Percentiles rank a stretch among this genome's conserved stretches.
These are phyloP conservation scores for Calcarius lapponicus DNA, from an alignment of 2,797 vertebrate species.

Conservation along the genomic window DNA sequence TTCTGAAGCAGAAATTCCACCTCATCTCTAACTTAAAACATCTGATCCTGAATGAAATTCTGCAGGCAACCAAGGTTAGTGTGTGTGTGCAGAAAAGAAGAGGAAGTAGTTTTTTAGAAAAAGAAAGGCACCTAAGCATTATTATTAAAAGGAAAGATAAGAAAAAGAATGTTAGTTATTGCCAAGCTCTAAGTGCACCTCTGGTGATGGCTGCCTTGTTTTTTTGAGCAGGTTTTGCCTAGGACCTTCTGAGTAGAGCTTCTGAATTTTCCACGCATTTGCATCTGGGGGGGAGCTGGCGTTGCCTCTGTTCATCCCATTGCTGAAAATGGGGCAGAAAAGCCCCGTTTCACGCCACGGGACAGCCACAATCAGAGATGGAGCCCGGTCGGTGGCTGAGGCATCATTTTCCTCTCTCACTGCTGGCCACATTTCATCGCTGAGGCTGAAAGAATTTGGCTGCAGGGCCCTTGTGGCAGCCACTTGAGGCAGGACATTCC, in stretches of 20 bases:
- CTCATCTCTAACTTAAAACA: not conserved
- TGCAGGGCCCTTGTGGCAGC: not conserved
- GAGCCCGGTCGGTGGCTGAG: not conserved
- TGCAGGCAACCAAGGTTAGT: not conserved
- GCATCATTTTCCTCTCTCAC: not conserved
- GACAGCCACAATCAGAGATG: not conserved
- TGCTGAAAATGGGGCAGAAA: not conserved
- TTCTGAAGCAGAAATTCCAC: slow-evolving; percentile 4
- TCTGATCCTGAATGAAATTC: not conserved
- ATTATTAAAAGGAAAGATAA: not conserved
- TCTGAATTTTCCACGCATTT: not conserved
- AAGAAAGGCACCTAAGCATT: not conserved
- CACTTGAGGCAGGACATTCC: not conserved
- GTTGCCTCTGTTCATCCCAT: rapidly evolving
- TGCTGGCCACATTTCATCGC: not conserved
- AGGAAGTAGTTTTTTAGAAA: not conserved
- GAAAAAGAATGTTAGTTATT: not conserved
- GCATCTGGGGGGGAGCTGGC: not conserved
- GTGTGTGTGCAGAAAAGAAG: not conserved
- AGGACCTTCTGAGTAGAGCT: not conserved
- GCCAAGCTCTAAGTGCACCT: not conserved
- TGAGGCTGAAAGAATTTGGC: not conserved
- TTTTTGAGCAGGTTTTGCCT: not conserved
- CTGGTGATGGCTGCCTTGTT: not conserved
- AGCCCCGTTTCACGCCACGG: not conserved